Evolutionary conservation across 2,797 vertebrate genomes (phyloP).

Genomic region (Peromyscus melanophrys): DNA sequence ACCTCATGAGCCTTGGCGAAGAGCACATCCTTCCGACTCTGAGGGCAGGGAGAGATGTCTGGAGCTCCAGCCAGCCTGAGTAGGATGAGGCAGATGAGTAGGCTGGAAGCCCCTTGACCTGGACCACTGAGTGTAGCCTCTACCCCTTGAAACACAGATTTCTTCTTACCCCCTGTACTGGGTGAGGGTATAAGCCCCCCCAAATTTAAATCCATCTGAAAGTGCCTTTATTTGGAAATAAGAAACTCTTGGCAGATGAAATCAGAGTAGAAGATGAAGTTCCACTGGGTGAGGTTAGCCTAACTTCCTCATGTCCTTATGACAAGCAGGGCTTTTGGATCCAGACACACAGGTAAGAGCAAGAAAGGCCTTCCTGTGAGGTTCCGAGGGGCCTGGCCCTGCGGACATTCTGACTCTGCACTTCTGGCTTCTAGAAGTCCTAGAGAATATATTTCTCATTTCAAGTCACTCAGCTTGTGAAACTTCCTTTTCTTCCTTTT

Average conservation of each 20-base stretch:
- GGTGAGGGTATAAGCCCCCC: neutral
- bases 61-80: slow-evolving; percentile 83
- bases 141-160: neutral
- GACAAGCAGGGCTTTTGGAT: neutral
- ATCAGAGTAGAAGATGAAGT: neutral
- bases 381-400: neutral
- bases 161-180: neutral
- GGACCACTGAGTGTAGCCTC: neutral
- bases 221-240: neutral
- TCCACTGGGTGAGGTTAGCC: neutral
- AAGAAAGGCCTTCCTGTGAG: neutral
- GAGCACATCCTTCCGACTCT: slow-evolving; percentile 86
- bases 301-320: too few relatives aligned
- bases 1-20: slow-evolving; percentile 84
- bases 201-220: neutral
- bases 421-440: neutral
- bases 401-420: neutral
- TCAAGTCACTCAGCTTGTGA: neutral
- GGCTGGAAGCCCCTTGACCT: neutral
- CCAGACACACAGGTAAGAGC: neutral
- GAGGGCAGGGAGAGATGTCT: slow-evolving; percentile 86
- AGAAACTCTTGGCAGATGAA: neutral
- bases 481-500: neutral
- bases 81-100: neutral
- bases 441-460: neutral